Percentiles rank a stretch among this genome's conserved stretches.
These are phyloP conservation scores for Scaptomyza polygonia DNA, from an alignment of 2,888 invertebrate species.

Conservation along the genomic window DNA sequence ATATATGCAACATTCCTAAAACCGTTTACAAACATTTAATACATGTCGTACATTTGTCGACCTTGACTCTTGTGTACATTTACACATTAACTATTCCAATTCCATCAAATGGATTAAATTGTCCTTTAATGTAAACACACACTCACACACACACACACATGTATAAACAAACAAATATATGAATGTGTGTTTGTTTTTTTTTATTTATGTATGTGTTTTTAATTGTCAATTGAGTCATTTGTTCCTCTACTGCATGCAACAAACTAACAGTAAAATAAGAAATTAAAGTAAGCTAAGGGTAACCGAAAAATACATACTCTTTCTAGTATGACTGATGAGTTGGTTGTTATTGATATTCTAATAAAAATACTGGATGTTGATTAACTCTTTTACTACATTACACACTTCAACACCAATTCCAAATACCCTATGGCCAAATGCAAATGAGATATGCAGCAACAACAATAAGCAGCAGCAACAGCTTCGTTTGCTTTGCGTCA, in stretches of 20 bases:
- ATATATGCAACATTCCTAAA: neutral
- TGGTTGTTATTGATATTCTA: neutral
- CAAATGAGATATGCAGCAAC: conserved; percentile 27
- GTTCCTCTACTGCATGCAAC: conserved; percentile 61
- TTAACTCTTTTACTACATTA: too few species aligned
- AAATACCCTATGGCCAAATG: conserved; percentile 15
- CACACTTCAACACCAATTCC: too few species aligned
- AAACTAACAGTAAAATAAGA: conserved; percentile 18
- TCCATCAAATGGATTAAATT: conserved; percentile 36
- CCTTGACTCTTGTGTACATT: conserved; percentile 53
- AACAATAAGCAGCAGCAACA: conserved; percentile 10
- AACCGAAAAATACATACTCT: neutral
- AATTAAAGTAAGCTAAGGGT: neutral
- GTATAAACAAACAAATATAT: neutral
- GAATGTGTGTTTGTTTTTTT: conserved; percentile 14
- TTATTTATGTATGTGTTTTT: conserved; percentile 42
- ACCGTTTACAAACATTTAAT: too few species aligned
- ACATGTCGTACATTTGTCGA: conserved; percentile 1
- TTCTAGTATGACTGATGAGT: neutral
- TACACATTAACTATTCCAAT: conserved; percentile 37
- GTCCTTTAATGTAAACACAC: conserved; percentile 32
- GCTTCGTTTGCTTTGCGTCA: conserved; percentile 24
- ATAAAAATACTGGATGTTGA: neutral
- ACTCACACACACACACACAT: conserved; percentile 2
- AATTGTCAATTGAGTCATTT: conserved; percentile 61